Percentiles rank a stretch among this genome's conserved stretches.
These are phyloP conservation scores for Cerceris rybyensis DNA, from an alignment of 2,888 invertebrate species.

Conservation along the genomic window DNA sequence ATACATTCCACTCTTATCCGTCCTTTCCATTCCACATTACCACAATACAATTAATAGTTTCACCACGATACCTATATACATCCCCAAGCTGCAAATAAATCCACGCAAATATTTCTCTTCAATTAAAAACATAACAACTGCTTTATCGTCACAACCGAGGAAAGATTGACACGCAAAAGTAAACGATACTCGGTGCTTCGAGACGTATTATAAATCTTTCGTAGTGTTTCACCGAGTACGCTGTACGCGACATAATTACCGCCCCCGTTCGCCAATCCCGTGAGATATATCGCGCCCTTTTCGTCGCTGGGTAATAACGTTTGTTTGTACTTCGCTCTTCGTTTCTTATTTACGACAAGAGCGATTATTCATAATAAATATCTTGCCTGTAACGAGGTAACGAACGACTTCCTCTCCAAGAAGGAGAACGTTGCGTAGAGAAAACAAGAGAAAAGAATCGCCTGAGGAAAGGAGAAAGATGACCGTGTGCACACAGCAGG, in stretches of 20 bases:
- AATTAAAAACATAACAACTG: not conserved
- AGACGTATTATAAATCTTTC: constrained; percentile 50
- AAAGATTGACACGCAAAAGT: not conserved
- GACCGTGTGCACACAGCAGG: not conserved
- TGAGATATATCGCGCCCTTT: constrained; percentile 56
- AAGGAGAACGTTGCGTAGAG: not conserved
- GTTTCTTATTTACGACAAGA: constrained; percentile 61
- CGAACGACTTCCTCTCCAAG: constrained; percentile 52
- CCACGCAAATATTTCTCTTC: not conserved
- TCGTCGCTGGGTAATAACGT: constrained; percentile 50
- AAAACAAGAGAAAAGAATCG: constrained; percentile 23
- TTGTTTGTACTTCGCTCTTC: constrained; percentile 55
- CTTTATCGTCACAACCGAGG: not conserved
- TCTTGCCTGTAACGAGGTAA: constrained; percentile 60
- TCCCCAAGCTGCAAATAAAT: too few relatives aligned
- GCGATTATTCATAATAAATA: constrained; percentile 67
- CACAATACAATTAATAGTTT: too few relatives aligned
- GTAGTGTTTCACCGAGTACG: constrained; percentile 37
- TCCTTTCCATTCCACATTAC: too few relatives aligned
- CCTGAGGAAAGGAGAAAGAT: not conserved
- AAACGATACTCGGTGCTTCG: not conserved
- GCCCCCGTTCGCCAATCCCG: constrained; percentile 65
- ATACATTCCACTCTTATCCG: too few relatives aligned
- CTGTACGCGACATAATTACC: constrained; percentile 69
- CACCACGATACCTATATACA: too few relatives aligned